Conservation (phyloP, 2,113 vertebrate genomes). For the Centropus bengalensis region DNA sequence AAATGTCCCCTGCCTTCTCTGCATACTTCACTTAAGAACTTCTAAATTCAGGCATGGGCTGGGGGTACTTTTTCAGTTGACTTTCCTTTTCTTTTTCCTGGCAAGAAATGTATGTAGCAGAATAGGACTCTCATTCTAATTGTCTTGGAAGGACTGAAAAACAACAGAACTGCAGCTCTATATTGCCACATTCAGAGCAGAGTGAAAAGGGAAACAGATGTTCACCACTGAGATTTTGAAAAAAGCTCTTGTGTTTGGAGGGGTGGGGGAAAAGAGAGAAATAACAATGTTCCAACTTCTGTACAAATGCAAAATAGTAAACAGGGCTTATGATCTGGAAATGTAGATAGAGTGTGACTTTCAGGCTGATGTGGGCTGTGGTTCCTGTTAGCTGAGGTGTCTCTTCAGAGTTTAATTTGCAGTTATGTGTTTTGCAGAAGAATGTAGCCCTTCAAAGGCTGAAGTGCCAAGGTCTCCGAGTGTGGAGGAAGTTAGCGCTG, state of each 20-base stretch:
- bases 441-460: not conserved
- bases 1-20: not conserved
- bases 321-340: not conserved
- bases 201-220: constrained; percentile 50
- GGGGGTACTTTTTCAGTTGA: not conserved
- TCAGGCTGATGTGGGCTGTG: not conserved
- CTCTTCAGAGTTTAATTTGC: constrained; percentile 14
- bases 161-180: not conserved
- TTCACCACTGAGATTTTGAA: constrained; percentile 17
- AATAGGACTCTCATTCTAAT: not conserved
- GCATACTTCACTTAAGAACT: not conserved
- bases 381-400: not conserved
- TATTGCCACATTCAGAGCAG: not conserved
- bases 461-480: constrained; percentile 38
- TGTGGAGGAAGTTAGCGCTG: not conserved
- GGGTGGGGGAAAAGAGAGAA: constrained; percentile 21
- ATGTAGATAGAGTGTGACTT: not conserved
- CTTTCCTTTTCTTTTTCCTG: not conserved
- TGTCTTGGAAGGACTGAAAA: not conserved
- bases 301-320: constrained; percentile 8
- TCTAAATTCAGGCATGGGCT: not conserved
- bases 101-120: not conserved
- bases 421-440: constrained; percentile 72
- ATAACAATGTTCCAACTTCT: constrained; percentile 21
- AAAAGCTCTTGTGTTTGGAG: constrained; percentile 10